These are phyloP conservation scores for Nycteola revayana DNA, from an alignment of 2,888 invertebrate species.

Conservation along the genomic window DNA sequence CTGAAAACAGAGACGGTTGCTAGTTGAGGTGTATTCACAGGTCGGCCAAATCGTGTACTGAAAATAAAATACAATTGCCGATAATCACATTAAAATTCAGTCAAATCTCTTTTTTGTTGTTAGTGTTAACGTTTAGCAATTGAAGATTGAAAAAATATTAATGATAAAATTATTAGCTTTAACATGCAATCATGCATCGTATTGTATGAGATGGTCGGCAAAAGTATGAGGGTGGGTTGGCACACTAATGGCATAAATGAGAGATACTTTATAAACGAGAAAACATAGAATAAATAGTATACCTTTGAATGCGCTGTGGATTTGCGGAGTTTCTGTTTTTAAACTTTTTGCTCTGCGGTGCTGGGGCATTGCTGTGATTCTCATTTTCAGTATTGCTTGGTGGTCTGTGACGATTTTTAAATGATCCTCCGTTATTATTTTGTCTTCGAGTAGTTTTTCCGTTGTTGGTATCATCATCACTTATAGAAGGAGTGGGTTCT, in stretches of 20 bases:
- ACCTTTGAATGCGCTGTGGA: constrained; percentile 69
- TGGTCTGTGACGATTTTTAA: constrained; percentile 81
- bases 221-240: constrained; percentile 23
- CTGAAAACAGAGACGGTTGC: constrained; percentile 86
- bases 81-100: constrained; percentile 23
- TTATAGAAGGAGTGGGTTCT: constrained; percentile 84
- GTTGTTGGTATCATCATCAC: constrained; percentile 83
- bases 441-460: constrained; percentile 81
- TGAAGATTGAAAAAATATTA: not conserved
- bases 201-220: constrained; percentile 36
- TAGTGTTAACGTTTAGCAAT: too few relatives aligned
- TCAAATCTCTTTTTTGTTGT: too few relatives aligned
- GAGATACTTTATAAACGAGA: too few relatives aligned
- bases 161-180: constrained; percentile 7
- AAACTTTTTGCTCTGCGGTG: constrained; percentile 66
- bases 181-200: constrained; percentile 10
- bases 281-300: too few relatives aligned
- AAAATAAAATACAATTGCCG: constrained; percentile 54
- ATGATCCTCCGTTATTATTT: constrained; percentile 67
- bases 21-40: constrained; percentile 80
- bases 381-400: constrained; percentile 63
- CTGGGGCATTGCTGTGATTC: constrained; percentile 54
- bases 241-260: constrained; percentile 10
- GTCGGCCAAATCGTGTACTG: constrained; percentile 73
- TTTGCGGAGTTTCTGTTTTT: constrained; percentile 67